Conservation (phyloP, 2,113 vertebrate species). For the Prietella phreatophila region DNA sequence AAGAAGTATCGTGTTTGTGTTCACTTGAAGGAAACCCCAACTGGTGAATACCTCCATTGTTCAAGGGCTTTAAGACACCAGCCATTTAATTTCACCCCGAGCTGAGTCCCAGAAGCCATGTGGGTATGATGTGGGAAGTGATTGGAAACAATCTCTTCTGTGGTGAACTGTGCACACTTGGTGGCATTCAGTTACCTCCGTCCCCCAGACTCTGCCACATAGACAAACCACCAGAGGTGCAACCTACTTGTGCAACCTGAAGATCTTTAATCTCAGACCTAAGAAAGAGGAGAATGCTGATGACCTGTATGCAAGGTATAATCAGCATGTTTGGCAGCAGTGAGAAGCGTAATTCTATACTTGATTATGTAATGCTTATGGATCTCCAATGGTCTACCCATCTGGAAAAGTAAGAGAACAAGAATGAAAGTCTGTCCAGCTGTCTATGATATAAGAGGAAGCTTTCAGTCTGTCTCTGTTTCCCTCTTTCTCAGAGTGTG, state of each 20-base stretch:
- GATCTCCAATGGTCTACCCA: conserved; percentile 46
- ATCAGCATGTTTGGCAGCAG: conserved; percentile 33
- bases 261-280: conserved; percentile 58
- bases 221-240: conserved; percentile 64
- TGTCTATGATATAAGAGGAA: conserved; percentile 34
- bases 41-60: conserved; percentile 75
- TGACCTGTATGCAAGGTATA: conserved; percentile 43
- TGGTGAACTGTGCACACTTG: conserved; percentile 50
- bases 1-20: conserved; percentile 70
- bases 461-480: conserved; percentile 26
- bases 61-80: conserved; percentile 69
- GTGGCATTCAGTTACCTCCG: conserved; percentile 64
- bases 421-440: conserved; percentile 29
- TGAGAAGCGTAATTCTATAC: conserved; percentile 58
- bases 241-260: conserved; percentile 61
- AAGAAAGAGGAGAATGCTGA: neutral
- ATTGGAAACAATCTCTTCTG: conserved; percentile 47
- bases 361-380: conserved; percentile 61
- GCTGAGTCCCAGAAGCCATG: conserved; percentile 61
- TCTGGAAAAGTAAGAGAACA: conserved; percentile 43
- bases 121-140: conserved; percentile 60
- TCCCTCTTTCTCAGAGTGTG: conserved; percentile 6
- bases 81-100: conserved; percentile 72
- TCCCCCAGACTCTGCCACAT: conserved; percentile 61
- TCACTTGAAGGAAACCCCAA: conserved; percentile 67